These are phyloP conservation scores for Anguilla obscura DNA, from an alignment of 2,797 vertebrate species.

Conservation along the genomic window DNA sequence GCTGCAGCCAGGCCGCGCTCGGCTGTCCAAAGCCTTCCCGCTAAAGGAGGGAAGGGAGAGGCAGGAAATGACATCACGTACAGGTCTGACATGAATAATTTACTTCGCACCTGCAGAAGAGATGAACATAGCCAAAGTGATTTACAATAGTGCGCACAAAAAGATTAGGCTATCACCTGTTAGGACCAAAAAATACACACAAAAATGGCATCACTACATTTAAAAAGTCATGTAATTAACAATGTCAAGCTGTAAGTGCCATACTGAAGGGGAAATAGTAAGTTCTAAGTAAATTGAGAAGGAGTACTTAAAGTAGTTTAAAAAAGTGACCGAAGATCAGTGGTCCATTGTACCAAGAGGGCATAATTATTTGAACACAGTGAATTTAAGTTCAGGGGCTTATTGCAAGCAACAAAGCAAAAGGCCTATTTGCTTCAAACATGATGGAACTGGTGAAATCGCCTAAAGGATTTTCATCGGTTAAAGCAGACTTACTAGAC, in stretches of 20 bases:
- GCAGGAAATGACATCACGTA: neutral
- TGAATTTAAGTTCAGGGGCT: neutral
- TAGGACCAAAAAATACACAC: neutral
- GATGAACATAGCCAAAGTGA: neutral
- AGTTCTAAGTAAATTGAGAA: neutral
- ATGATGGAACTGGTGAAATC: neutral
- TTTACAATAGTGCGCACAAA: neutral
- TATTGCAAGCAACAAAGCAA: neutral
- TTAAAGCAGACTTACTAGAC: neutral
- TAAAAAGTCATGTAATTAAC: neutral
- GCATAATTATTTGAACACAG: neutral
- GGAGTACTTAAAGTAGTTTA: neutral
- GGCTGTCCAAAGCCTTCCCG: constrained; percentile 60
- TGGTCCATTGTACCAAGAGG: neutral
- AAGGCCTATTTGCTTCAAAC: neutral
- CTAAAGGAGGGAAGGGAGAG: constrained; percentile 41
- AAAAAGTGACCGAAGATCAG: neutral
- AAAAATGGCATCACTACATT: neutral
- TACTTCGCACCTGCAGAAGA: neutral
- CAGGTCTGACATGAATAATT: neutral
- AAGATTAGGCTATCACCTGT: neutral
- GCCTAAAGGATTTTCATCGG: neutral
- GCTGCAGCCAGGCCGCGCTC: constrained; percentile 46
- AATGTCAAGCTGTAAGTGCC: neutral
- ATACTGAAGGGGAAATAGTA: neutral